Conservation (phyloP, 2,888 invertebrate genomes). For the Smittia sp. region DNA sequence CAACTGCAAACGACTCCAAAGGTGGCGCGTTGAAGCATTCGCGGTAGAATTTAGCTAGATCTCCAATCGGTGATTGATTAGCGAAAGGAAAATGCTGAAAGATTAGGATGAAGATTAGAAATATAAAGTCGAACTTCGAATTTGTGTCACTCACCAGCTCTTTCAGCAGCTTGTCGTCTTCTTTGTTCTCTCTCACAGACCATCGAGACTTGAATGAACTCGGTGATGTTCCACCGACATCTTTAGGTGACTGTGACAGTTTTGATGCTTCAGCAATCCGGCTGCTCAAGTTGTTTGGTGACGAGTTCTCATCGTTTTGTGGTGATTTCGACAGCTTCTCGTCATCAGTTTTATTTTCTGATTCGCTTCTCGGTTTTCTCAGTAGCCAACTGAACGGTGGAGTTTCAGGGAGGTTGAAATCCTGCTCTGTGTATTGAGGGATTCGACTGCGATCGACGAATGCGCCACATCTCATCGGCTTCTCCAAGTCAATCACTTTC, state of each 20-base stretch:
- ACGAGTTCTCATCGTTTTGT: slow-evolving; percentile 43
- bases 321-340: slow-evolving; percentile 32
- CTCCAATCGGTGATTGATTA: slow-evolving; percentile 52
- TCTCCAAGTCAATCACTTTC: slow-evolving; percentile 66
- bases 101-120: slow-evolving; percentile 12
- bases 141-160: slow-evolving; percentile 47
- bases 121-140: background rate
- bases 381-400: slow-evolving; percentile 64
- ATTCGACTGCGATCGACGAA: slow-evolving; percentile 70
- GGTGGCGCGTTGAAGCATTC: slow-evolving; percentile 54
- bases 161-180: slow-evolving; percentile 53
- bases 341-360: slow-evolving; percentile 39
- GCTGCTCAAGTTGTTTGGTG: slow-evolving; percentile 42
- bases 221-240: slow-evolving; percentile 47
- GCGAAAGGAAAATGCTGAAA: slow-evolving; percentile 53
- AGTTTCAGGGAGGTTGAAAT: slow-evolving; percentile 60
- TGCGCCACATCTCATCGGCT: slow-evolving; percentile 73
- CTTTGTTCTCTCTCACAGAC: slow-evolving; percentile 45
- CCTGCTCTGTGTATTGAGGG: slow-evolving; percentile 57
- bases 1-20: slow-evolving; percentile 44
- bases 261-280: slow-evolving; percentile 37
- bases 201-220: slow-evolving; percentile 42
- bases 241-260: slow-evolving; percentile 43
- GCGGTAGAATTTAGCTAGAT: slow-evolving; percentile 54
- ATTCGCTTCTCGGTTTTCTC: slow-evolving; percentile 46